Percentiles rank a stretch among this genome's conserved stretches.
Evolutionary conservation across 2,888 invertebrate species (phyloP).

Genomic region (Caenorhabditis sulstoni): DNA sequence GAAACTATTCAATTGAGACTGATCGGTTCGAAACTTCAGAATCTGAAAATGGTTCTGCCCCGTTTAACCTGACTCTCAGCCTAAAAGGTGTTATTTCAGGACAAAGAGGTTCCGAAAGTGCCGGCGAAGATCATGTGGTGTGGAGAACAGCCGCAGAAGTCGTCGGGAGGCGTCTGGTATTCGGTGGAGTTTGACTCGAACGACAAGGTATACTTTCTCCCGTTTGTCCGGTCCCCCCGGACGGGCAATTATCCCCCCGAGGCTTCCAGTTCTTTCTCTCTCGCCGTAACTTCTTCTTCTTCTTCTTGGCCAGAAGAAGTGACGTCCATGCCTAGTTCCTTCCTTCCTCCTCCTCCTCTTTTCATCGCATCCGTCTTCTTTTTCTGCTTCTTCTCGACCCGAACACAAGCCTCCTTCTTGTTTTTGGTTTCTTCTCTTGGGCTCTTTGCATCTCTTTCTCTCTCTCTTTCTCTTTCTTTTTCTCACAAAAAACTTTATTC

Average conservation of each 20-base stretch:
- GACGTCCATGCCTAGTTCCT: conserved; percentile 48
- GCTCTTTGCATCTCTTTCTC: conserved; percentile 5
- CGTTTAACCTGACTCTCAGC: neutral
- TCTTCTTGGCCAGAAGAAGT: conserved; percentile 9
- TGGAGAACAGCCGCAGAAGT: conserved; percentile 40
- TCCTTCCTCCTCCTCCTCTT: conserved; percentile 19
- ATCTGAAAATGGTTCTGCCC: too few relatives aligned
- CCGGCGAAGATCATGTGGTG: conserved; percentile 54
- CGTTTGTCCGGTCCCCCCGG: conserved; percentile 5
- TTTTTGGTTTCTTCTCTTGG: conserved; percentile 12
- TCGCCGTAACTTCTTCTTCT: conserved; percentile 14
- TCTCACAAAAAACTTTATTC: conserved; percentile 13
- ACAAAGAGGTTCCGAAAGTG: conserved; percentile 33
- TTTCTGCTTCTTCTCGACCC: conserved; percentile 4
- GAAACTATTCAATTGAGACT: too few relatives aligned
- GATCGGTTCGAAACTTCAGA: too few relatives aligned
- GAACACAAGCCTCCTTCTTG: conserved; percentile 19
- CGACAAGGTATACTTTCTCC: conserved; percentile 1
- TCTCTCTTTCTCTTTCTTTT: neutral
- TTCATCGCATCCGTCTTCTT: neutral
- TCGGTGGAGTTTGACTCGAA: conserved; percentile 48
- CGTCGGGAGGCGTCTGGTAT: conserved; percentile 46
- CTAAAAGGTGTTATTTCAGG: conserved; percentile 45
- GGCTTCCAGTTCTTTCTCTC: conserved; percentile 25
- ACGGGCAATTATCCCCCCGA: conserved; percentile 38